Base-by-base conservation (phyloP, 2,797 vertebrate species). In the Sphenodon punctatus region DNA sequence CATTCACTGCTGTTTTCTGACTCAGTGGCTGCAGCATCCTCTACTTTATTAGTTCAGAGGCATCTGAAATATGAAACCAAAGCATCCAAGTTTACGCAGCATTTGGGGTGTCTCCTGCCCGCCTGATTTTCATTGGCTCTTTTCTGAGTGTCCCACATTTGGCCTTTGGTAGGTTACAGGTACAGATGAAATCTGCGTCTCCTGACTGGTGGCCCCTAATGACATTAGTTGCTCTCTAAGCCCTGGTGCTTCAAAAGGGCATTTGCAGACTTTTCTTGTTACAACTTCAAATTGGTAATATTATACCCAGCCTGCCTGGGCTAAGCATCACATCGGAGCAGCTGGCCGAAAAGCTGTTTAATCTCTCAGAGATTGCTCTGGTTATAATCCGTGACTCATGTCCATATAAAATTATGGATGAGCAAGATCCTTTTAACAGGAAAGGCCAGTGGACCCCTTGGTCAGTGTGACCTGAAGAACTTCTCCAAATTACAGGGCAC, bases 171-270 rank as follows among this genome's bases (percentile, higher is more conserved):
- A 91, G 78, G 72, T 43, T 36, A 82, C 49, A 80, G 84, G 48
- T 87, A 84, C 86, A 86, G 89, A 86, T 89, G 79, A 78, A 86
- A 82, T 76, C 70, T 88, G 89, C 5, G 10, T 91, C 88, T 88
- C 56, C 90, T 92, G 92, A 91, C 90, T 84, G 45, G 85, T 75
- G 86, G 72, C 91, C n/a, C n/a, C 90, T 81, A 68, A 85, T 88
- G 88, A 90, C 93, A 90, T 68, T 74, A 76, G 67, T 85, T 10
- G 2, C 80, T 91, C 75, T 71, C 79, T 66, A 60, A 71, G 64
- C 73, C 64, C 19, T 88, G 81, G 71, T 89, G 91, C 75, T 94
- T 89, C 84, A 86, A 92, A 93, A 95, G 90, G 92, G 79, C 74
- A 39, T 82, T 88, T 66, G 86, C 76, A 68, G 85, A 73, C 86